Base-by-base conservation (phyloP, 2,888 invertebrate genomes). In the Acanthosoma haemorrhoidale region DNA sequence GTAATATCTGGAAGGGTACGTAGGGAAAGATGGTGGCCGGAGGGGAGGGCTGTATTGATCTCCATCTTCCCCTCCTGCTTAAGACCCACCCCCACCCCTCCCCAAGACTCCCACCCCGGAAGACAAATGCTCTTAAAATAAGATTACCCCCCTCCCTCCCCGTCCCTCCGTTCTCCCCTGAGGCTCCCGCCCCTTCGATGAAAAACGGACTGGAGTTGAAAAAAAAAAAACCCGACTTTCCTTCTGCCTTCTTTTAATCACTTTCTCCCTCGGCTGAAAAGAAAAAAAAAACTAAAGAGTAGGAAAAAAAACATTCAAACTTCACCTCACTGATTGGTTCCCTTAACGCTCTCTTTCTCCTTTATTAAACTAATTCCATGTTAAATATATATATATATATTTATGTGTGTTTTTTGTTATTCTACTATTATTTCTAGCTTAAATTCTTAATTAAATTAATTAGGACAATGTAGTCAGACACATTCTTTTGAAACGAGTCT, bases 41-140 rank as follows among this genome's bases (percentile, higher is more conserved):
- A 36, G 21, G 51, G 51, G 51, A 51, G 51, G 51, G 15, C 13
- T 36, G 61, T 61, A 61, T 61, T 61, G 61, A 61, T 61, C 61
- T 34, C n/a, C 43, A 29, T 59, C 39, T 41, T 39, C 63, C 29
- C 70, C 70, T 60, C 64, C 64, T 66, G 41, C 43, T 43, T 43
- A 66, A 66, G 41, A 41, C 64, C 64, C 36, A 32, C 63, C 36
- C 64, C 64, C 41, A 41, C 41, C 64, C 64, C 11, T 18, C 9
- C 16, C 43, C 64, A 43, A 66, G 64, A 43, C 64, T 31, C 43
- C 64, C 64, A 36, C 64, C 38, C 41, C 43, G n/a, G 31, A 61
- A 61, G 61, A 61, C 61, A 61, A 61, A 61, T 61, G 61, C 61
- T 36, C 61, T 61, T 61, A 61, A 61, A 61, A 59, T 59, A 59